Base-by-base conservation (phyloP, 2,113 vertebrate genomes). In the Takifugu bimaculatus region DNA sequence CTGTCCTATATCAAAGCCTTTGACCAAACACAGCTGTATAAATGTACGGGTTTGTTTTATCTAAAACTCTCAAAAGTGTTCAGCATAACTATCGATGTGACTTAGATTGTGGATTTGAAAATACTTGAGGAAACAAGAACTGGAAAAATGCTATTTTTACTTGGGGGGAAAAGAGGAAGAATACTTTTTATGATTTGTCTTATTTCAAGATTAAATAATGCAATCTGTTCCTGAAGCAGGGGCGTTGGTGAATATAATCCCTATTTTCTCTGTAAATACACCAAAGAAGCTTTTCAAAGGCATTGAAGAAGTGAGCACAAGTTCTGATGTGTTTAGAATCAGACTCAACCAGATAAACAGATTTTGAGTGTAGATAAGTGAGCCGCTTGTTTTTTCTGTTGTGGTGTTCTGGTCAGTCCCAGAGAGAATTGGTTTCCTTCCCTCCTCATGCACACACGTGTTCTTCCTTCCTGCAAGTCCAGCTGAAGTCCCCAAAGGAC, bases 391-490 rank as follows among this genome's bases (percentile, higher is more conserved):
- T 79, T 87, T 70, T 84, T 85, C 52, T 74, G 61, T 67, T 65
- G 69, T 81, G 49, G 73, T 78, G 67, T 83, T 88, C 67, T 32
- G 26, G 48, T 75, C 72, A 56, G 68, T 72, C 57, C 86, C 83
- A 57, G 39, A 43, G 88, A 84, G 85, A 78, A 48, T 75, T 63
- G 43, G 65, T 64, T 89, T 89, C 86, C 88, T 87, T 84, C 75
- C 87, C 82, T 74, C 52, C 61, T 61, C 74, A 59, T 83, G 72
- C 76, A 82, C 78, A 85, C 89, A 85, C 79, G 74, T 81, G 77
- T 74, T 73, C 78, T 90, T 90, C 89, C 90, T 91, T 90, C 89
- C 88, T 89, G 71, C 62, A 15, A 73, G 52, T 70, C 75, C 57
- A 54, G 60, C 54, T 57, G 11, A 49, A 60, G 63, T 72, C 82